A percentile compares a stretch with the other conserved stretches of the same genome.
These are phyloP conservation scores for Choreutis nemorana DNA, from an alignment of 2,888 invertebrate species.

Conservation along the genomic window DNA sequence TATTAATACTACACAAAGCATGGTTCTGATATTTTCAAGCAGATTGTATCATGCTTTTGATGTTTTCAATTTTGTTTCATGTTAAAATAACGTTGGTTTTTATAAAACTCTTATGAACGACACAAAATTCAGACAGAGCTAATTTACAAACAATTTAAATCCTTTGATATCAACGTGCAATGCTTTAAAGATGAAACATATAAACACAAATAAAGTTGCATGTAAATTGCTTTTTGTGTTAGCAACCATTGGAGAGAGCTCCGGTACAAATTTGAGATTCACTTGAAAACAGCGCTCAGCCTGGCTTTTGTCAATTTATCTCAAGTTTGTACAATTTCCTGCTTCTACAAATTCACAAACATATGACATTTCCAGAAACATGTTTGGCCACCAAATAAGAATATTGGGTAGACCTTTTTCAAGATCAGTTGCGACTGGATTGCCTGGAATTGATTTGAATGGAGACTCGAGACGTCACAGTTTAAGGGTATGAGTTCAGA, in stretches of 20 bases:
- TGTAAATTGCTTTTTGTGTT: slow-evolving; percentile 62
- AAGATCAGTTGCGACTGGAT: slow-evolving; percentile 68
- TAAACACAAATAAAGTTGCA: slow-evolving; percentile 35
- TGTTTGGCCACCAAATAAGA: slow-evolving; percentile 70
- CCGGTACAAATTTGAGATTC: slow-evolving; percentile 34
- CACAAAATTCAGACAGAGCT: no score
- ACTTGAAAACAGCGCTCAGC: slow-evolving; percentile 29
- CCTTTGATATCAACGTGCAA: no score
- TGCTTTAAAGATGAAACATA: background rate
- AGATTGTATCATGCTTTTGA: slow-evolving; percentile 63
- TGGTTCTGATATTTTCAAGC: slow-evolving; percentile 50
- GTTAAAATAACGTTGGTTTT: background rate
- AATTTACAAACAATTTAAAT: no score
- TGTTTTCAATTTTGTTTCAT: no score
- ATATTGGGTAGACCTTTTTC: slow-evolving; percentile 73
- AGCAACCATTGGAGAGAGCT: slow-evolving; percentile 20
- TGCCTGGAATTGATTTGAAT: slow-evolving; percentile 57
- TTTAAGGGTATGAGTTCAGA: slow-evolving; percentile 51
- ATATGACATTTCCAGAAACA: slow-evolving; percentile 63
- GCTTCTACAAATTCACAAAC: slow-evolving; percentile 5
- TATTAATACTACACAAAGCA: slow-evolving; percentile 48
- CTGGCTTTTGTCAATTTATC: slow-evolving; percentile 36
- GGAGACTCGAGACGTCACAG: slow-evolving; percentile 66
- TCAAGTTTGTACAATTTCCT: slow-evolving; percentile 14
- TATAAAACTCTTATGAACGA: no score